Evolutionary conservation across 2,797 vertebrate genomes (phyloP), one percentile per base, ranked within the genome.

Genomic region (Gambusia yucatana): DNA sequence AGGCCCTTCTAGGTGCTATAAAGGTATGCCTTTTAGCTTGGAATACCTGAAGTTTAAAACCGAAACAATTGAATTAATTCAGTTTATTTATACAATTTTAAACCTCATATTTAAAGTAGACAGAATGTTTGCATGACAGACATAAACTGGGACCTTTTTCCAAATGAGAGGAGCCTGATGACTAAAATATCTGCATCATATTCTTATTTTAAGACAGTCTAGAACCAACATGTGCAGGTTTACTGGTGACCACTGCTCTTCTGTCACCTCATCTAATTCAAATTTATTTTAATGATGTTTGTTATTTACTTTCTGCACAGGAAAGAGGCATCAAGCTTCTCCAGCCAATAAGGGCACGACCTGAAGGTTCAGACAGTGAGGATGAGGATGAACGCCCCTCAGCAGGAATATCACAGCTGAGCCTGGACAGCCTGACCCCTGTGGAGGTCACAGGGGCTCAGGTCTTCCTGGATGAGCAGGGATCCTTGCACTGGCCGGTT

Each of bases 401-500:
- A 22, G 88, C 65, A 75, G 90, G 75, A 11, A 80, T 96, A 22
- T 87, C 92, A 5, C 93, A 96, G 87, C 84, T 97, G 17, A 92
- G 87, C 48, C 90, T 97, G 72, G 90, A 96, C 1, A 95, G 94
- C 6, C 89, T 99, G 65, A 87, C 91, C 81, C 92, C 96, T 6
- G 93, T 95, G 84, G 96, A 94, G 75, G 93, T 91, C 74, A 96
- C 71, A 0, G 97, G 97, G 13, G 92, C 96, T 59, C 94, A 91
- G 69, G 97, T 98, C 74, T 95, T 92, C 79, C 75, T 98, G 44
- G 97, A 98, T 79, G 94, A 96, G 47, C 94, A 96, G 77, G 97
- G 96, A 77, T 89, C 50, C 55, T 92, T 99, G 22, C 95, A 94
- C 88, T 99, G 98, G 98, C 98, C 98, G 0, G 97, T 99, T 33